phyloP scores from a whole-genome alignment of 2,888 invertebrate species.

The Leucania comma region DNA sequence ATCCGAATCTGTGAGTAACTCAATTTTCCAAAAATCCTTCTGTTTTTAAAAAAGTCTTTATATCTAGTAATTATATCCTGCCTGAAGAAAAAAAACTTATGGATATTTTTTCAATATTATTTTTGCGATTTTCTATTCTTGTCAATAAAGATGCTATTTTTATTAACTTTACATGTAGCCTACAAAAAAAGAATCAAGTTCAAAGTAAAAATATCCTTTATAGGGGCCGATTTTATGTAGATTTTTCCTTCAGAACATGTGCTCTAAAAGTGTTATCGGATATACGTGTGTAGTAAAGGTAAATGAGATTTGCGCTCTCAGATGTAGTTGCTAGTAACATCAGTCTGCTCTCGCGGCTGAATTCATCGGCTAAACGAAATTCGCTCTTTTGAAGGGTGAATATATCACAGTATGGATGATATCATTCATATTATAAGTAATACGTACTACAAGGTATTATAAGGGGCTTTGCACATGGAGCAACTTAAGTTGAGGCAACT shows the following conservation, averaged over 20 bases:
- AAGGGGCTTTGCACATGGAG: too few relatives aligned
- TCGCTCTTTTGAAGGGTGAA: slow-evolving; percentile 56
- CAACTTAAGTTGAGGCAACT: too few relatives aligned
- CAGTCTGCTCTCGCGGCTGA: slow-evolving; percentile 72
- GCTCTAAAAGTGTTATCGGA: slow-evolving; percentile 67
- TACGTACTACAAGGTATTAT: too few relatives aligned
- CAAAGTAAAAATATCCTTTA: slow-evolving; percentile 10
- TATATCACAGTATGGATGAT: slow-evolving; percentile 21
- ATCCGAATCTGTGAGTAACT: too few relatives aligned
- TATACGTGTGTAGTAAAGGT: slow-evolving; percentile 68
- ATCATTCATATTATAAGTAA: neutral
- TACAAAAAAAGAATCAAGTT: slow-evolving; percentile 5
- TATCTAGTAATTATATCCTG: too few relatives aligned
- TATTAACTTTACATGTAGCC: neutral
- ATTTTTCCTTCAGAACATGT: slow-evolving; percentile 17
- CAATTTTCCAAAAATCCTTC: too few relatives aligned
- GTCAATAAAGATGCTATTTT: too few relatives aligned
- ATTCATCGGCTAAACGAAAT: slow-evolving; percentile 80
- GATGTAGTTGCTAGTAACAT: slow-evolving; percentile 76
- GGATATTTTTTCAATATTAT: too few relatives aligned
- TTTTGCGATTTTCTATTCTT: too few relatives aligned
- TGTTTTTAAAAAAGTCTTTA: too few relatives aligned
- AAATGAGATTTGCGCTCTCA: slow-evolving; percentile 79
- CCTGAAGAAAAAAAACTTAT: too few relatives aligned
- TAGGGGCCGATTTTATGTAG: slow-evolving; percentile 3